A percentile compares a stretch with the other conserved stretches of the same genome.
These are phyloP conservation scores for Lycocerus yunnanus DNA, from an alignment of 2,888 invertebrate species.

Conservation along the genomic window DNA sequence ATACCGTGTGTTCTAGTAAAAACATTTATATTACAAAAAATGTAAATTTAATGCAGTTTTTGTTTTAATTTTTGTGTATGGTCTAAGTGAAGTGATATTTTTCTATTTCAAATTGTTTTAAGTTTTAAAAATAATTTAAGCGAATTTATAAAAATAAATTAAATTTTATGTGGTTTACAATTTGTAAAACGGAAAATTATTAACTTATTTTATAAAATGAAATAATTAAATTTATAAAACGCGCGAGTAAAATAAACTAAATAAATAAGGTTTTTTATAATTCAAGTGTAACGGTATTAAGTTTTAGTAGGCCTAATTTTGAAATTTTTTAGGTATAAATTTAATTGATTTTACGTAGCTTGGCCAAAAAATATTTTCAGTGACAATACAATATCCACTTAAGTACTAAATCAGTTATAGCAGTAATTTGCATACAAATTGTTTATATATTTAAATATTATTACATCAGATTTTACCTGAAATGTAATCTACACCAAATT, in stretches of 20 bases:
- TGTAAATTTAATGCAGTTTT: neutral
- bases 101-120: neutral
- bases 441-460: neutral
- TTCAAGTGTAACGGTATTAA: neutral
- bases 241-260: neutral
- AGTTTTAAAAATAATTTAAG: neutral
- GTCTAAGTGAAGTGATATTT: neutral
- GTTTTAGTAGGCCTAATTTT: neutral
- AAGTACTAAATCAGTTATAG: neutral
- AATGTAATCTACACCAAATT: neutral
- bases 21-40: neutral
- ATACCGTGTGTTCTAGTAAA: neutral
- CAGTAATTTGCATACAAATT: neutral
- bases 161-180: neutral
- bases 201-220: neutral
- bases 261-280: neutral
- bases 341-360: neutral
- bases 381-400: neutral
- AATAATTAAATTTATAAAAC: neutral
- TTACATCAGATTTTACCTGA: neutral
- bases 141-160: neutral
- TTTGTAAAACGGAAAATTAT: neutral
- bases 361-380: neutral
- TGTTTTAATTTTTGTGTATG: neutral
- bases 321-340: neutral